Evolutionary conservation across 2,797 vertebrate species (phyloP), one percentile per base, ranked within the genome.

Genomic region (Typhlichthys subterraneus): DNA sequence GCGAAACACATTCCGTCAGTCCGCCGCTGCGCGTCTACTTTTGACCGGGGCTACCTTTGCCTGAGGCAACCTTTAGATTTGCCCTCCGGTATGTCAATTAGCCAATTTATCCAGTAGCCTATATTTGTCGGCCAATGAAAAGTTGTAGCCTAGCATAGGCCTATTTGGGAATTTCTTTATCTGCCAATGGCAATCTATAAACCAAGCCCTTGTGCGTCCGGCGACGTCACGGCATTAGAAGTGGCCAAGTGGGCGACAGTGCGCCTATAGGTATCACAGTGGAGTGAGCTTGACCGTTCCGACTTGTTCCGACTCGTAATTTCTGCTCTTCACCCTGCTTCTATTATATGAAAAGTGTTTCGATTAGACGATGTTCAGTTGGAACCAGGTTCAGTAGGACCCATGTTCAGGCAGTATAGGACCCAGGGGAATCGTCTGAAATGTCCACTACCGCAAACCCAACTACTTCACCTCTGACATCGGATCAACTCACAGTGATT

Each of bases 401-500:
- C 23, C 23, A 23, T 23, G 23, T 23, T 23, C 23, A 23, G 23
- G 3, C 23, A 23, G 23, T 23, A 67, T 61, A 75, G 58, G 63
- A 77, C 69, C 69, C 33, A 65, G 75, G 63, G 79, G 63, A 79
- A 68, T 57, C 67, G 3, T 66, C 77, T 72, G 91, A 92, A 61
- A 94, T 92, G 91, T 87, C 85, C 84, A 87, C 86, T 63, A 61
- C 85, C 61, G 76, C 78, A 29, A 75, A 81, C 79, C 87, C 90
- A 15, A 88, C 87, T 17, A 83, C 86, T 46, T 69, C 77, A 14
- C 81, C 75, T 64, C 72, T 90, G 76, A 82, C 85, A 1, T 70
- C 86, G 19, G 91, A 93, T 45, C 90, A 92, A 59, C 77, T 93
- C 82, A 88, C 87, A 1, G 78, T 91, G 73, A 63, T 93, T 45